Percentiles rank a stretch among this genome's conserved stretches.
These are phyloP conservation scores for Nothobranchius kuhntae DNA, from an alignment of 2,113 vertebrate species.

Conservation along the genomic window DNA sequence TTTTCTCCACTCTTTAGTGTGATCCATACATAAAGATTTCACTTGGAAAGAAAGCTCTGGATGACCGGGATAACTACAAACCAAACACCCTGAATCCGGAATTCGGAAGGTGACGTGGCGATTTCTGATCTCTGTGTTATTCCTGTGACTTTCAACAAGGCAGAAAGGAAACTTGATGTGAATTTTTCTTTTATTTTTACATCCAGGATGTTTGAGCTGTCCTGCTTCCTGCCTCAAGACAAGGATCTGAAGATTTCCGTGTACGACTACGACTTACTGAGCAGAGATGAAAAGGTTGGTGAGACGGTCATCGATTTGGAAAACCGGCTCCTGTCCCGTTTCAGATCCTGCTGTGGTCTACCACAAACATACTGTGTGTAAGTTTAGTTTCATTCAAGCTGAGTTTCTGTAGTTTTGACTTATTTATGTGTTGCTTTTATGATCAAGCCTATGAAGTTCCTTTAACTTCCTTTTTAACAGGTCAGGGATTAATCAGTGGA, in stretches of 20 bases:
- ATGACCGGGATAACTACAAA: slow-evolving; percentile 93
- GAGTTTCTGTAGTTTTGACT: background rate
- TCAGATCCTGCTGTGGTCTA: slow-evolving; percentile 89
- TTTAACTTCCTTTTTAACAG: slow-evolving; percentile 66
- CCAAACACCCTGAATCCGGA: slow-evolving; percentile 91
- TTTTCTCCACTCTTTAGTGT: slow-evolving; percentile 79
- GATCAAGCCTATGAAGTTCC: background rate
- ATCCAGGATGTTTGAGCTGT: slow-evolving; percentile 92
- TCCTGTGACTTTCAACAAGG: background rate
- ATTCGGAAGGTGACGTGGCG: slow-evolving; percentile 87
- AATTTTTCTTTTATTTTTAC: slow-evolving; percentile 7
- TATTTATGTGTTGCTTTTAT: background rate
- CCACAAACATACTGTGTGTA: slow-evolving; percentile 93
- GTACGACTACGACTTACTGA: slow-evolving; percentile 92
- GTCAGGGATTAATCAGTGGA: slow-evolving; percentile 93
- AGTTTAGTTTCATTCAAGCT: slow-evolving; percentile 58
- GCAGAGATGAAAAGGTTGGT: slow-evolving; percentile 95
- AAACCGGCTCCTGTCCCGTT: slow-evolving; percentile 93
- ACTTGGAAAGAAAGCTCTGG: slow-evolving; percentile 88
- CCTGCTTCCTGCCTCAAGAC: slow-evolving; percentile 95
- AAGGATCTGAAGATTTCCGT: slow-evolving; percentile 96
- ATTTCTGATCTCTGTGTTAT: background rate
- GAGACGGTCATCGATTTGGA: slow-evolving; percentile 96
- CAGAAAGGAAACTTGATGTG: background rate
- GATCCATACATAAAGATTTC: slow-evolving; percentile 96